A percentile compares a stretch with the other conserved stretches of the same genome.
These are phyloP conservation scores for Luehdorfia chinensis DNA, from an alignment of 1,140 invertebrate species.

Conservation along the genomic window DNA sequence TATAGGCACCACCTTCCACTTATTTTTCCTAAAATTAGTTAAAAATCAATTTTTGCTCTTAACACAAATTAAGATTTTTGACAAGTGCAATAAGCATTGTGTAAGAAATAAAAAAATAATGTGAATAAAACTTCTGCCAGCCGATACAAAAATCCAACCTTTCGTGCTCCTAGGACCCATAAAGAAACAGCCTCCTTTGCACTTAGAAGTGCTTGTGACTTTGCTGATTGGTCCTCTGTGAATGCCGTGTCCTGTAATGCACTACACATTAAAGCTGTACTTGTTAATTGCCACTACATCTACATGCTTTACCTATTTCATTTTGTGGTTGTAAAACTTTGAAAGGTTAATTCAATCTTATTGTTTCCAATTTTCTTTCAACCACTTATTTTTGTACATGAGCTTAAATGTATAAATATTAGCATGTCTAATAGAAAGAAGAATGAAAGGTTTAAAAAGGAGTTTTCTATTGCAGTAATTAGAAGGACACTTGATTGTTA, in stretches of 20 bases:
- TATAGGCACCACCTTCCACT: slow-evolving; percentile 15
- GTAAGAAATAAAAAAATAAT: slow-evolving; percentile 39
- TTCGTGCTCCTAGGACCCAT: slow-evolving; percentile 91
- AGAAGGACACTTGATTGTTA: too few species aligned
- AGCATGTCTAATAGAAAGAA: slow-evolving; percentile 14
- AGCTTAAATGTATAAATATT: too few species aligned
- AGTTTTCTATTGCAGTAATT: too few species aligned
- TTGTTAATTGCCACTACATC: slow-evolving; percentile 69
- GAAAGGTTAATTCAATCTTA: too few species aligned
- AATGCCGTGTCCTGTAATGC: slow-evolving; percentile 84
- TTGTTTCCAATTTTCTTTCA: too few species aligned
- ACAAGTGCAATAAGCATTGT: slow-evolving; percentile 54
- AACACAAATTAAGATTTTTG: slow-evolving; percentile 24
- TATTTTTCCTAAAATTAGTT: slow-evolving; percentile 13
- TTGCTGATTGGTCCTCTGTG: slow-evolving; percentile 79
- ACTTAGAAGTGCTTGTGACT: slow-evolving; percentile 88
- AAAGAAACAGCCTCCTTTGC: slow-evolving; percentile 93
- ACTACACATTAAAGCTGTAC: slow-evolving; percentile 68
- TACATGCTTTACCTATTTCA: slow-evolving; percentile 47
- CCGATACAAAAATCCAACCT: slow-evolving; percentile 81
- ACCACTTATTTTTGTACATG: too few species aligned
- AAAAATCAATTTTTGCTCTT: slow-evolving; percentile 22
- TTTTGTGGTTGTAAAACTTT: neutral
- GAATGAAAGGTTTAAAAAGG: slow-evolving; percentile 7
- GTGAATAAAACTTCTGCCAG: slow-evolving; percentile 33